These are phyloP conservation scores for Nesospiza acunhae DNA, from an alignment of 2,113 vertebrate genomes.

Conservation along the genomic window DNA sequence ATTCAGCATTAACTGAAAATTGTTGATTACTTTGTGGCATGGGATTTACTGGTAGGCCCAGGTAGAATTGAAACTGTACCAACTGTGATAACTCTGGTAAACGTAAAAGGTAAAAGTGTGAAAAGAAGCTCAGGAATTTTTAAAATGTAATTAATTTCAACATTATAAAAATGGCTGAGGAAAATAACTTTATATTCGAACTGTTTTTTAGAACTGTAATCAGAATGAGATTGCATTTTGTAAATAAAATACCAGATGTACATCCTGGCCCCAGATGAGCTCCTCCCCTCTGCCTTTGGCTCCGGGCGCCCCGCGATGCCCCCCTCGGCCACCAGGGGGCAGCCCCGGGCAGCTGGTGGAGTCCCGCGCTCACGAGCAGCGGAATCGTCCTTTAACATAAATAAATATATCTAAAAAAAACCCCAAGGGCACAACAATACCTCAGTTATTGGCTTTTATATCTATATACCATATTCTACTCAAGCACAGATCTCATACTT, in stretches of 20 bases:
- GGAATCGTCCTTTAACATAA: background rate
- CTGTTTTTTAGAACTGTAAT: background rate
- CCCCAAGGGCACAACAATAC: background rate
- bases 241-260: background rate
- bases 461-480: background rate
- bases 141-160: background rate
- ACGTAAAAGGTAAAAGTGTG: rapidly evolving
- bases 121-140: background rate
- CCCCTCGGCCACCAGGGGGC: slow-evolving; percentile 44
- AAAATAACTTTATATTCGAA: background rate
- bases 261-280: rapidly evolving
- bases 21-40: background rate
- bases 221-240: background rate
- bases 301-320: background rate
- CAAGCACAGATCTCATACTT: background rate
- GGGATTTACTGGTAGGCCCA: background rate
- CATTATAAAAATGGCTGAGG: rapidly evolving
- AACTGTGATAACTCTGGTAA: background rate
- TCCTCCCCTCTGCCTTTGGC: rapidly evolving
- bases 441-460: background rate
- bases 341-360: background rate
- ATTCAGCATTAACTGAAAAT: background rate
- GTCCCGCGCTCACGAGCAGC: too few species aligned
- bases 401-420: rapidly evolving
- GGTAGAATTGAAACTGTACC: background rate